Evolutionary conservation across 2,888 invertebrate species (phyloP).

Genomic region (Atethmia centrago): DNA sequence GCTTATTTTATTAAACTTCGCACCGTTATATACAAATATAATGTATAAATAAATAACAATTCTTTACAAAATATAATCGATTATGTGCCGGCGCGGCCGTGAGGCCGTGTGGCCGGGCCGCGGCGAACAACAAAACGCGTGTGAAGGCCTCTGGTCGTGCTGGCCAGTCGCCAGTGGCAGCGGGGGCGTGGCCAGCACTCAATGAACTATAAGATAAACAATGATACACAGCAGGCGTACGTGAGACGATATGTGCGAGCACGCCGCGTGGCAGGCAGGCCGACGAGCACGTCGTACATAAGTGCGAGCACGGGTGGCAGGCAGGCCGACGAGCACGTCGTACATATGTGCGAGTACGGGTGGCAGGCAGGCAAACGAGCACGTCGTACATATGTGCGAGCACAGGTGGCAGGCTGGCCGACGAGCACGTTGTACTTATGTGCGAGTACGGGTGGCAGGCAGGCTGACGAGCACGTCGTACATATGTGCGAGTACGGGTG

Average conservation of each 20-base stretch:
- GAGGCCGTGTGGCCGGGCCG: slow-evolving; percentile 43
- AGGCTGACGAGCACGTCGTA: too few species aligned
- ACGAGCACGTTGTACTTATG: slow-evolving; percentile 2
- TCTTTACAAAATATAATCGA: slow-evolving; percentile 88
- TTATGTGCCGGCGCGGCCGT: slow-evolving; percentile 71
- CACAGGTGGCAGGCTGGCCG: background rate
- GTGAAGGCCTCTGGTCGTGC: slow-evolving; percentile 82
- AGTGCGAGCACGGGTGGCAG: background rate
- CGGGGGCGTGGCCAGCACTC: slow-evolving; percentile 46
- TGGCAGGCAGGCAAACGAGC: slow-evolving; percentile 12
- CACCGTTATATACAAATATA: slow-evolving; percentile 90
- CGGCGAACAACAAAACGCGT: slow-evolving; percentile 77
- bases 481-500: too few species aligned
- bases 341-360: background rate
- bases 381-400: background rate
- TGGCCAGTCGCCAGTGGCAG: slow-evolving; percentile 21
- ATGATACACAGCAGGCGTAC: slow-evolving; percentile 61
- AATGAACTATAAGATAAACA: slow-evolving; percentile 60
- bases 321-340: slow-evolving; percentile 14
- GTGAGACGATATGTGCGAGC: slow-evolving; percentile 67
- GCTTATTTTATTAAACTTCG: slow-evolving; percentile 88
- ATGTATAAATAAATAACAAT: slow-evolving; percentile 90
- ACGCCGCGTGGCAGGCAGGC: background rate
- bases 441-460: too few species aligned
- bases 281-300: slow-evolving; percentile 10